These are phyloP conservation scores for Rapana venosa DNA, from an alignment of 2,888 invertebrate species.

Conservation along the genomic window DNA sequence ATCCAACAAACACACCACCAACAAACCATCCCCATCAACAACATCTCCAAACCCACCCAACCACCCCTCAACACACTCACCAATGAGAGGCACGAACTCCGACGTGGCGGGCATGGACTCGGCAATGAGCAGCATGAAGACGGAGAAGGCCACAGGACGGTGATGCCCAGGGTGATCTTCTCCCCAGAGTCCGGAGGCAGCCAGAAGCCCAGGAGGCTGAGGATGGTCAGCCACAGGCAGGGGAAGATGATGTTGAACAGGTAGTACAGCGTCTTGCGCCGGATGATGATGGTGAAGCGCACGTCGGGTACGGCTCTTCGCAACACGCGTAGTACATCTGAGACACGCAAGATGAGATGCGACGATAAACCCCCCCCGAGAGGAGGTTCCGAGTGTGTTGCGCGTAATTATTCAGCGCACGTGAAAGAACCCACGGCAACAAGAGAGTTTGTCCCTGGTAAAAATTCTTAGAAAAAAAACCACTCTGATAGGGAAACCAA, in stretches of 20 bases:
- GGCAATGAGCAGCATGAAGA: slow-evolving; percentile 80
- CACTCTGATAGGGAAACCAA: too few relatives aligned
- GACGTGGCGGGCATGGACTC: slow-evolving; percentile 80
- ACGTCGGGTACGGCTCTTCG: slow-evolving; percentile 82
- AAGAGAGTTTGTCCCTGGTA: too few relatives aligned
- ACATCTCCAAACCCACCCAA: too few relatives aligned
- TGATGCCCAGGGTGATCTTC: slow-evolving; percentile 79
- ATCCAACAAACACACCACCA: too few relatives aligned
- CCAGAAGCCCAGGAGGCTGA: slow-evolving; percentile 77
- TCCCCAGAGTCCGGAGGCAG: slow-evolving; percentile 78
- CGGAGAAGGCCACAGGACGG: slow-evolving; percentile 80
- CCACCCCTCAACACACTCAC: slow-evolving; percentile 58
- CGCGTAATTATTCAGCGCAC: too few relatives aligned
- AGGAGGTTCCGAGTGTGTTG: too few relatives aligned
- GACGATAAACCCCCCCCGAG: too few relatives aligned
- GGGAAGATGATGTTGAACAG: slow-evolving; percentile 78
- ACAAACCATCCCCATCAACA: too few relatives aligned
- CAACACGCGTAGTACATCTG: slow-evolving; percentile 79
- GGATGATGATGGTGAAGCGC: slow-evolving; percentile 80
- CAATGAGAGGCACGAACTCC: slow-evolving; percentile 79
- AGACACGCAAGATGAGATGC: too few relatives aligned
- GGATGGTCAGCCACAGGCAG: slow-evolving; percentile 77
- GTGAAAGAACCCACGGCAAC: too few relatives aligned
- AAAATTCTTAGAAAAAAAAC: too few relatives aligned
- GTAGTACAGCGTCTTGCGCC: slow-evolving; percentile 77